Evolutionary conservation across 2,888 invertebrate genomes (phyloP), one percentile per base, ranked within the genome.

Genomic region (Blastobasis lacticolella): DNA sequence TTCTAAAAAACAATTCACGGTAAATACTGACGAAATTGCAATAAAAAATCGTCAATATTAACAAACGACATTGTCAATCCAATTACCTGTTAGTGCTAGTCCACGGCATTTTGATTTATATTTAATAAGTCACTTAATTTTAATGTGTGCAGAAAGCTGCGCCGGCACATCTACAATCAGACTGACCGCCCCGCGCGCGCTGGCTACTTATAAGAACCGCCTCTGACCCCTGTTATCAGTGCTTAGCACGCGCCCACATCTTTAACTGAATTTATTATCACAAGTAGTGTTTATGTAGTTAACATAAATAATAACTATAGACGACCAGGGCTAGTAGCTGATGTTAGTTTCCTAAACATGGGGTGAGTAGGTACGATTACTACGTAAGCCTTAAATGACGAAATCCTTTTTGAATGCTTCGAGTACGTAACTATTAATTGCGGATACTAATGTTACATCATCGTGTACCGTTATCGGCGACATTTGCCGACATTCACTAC

Each of bases 41-140:
- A 42, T n/a, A 43, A 37, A 37, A 9, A 46, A 50, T 41, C 40
- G 43, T 54, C 5, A 40, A 46, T 10, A 7, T n/a, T 49, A 5
- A 9, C 8, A 44, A 23, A 48, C 6, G 44, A 10, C 1, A 10
- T 10, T 45, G 38, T 51, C 10, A n/a, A 49, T 42, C 45, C 38
- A 37, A 55, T 56, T 78, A 87, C 88, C 88, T 87, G 83, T 88
- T 88, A 52, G 80, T 78, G 69, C 86, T 87, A 53, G 87, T 80
- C 88, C 88, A 88, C 66, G 88, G 88, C 87, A 88, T 88, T 65
- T 75, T 75, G 54, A 41, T 45, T 43, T 45, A 54, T 51, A 49
- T 49, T 59, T 56, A 65, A 61, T 50, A 58, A 64, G 67, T 79
- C 82, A 86, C 79, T 86, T 86, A 58, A 86, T 84, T 77, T 84